Conservation (phyloP, 2,888 invertebrate genomes). For the Acrobasis suavella region DNA sequence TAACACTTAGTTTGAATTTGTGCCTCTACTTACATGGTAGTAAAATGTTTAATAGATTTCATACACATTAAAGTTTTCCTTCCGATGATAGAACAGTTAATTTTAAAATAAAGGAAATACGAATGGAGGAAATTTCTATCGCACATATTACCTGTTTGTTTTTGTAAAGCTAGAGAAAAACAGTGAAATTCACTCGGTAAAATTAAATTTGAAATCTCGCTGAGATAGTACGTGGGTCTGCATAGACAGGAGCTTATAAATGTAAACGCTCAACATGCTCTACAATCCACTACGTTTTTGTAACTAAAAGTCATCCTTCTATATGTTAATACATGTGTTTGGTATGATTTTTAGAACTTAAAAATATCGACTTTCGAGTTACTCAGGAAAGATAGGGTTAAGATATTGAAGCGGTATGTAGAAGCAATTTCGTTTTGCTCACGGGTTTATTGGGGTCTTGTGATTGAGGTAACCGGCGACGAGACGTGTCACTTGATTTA, state of each 20-base stretch:
- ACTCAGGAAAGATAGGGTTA: conserved; percentile 32
- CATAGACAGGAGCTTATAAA: conserved; percentile 59
- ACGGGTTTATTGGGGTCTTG: conserved; percentile 77
- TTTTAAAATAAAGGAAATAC: no score
- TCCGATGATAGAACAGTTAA: no score
- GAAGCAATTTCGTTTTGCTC: conserved; percentile 62
- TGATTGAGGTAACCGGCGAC: conserved; percentile 78
- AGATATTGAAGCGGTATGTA: conserved; percentile 44
- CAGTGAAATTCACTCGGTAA: conserved; percentile 25
- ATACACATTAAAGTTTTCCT: no score
- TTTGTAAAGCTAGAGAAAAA: conserved; percentile 6
- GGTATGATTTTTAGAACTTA: background rate
- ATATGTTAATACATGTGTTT: background rate
- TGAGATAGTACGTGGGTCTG: conserved; percentile 46
- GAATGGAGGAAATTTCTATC: conserved; percentile 17
- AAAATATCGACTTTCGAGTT: background rate
- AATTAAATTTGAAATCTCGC: conserved; percentile 46
- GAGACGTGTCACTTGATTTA: conserved; percentile 82
- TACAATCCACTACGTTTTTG: background rate
- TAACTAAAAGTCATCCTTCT: background rate
- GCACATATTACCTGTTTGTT: conserved; percentile 15
- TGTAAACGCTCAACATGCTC: conserved; percentile 34
- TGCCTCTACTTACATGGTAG: no score
- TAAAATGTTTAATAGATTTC: no score
- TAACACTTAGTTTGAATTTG: conserved; percentile 3